phyloP scores from a whole-genome alignment of 2,888 invertebrate species.

The Hemistola chrysoprasaria region DNA sequence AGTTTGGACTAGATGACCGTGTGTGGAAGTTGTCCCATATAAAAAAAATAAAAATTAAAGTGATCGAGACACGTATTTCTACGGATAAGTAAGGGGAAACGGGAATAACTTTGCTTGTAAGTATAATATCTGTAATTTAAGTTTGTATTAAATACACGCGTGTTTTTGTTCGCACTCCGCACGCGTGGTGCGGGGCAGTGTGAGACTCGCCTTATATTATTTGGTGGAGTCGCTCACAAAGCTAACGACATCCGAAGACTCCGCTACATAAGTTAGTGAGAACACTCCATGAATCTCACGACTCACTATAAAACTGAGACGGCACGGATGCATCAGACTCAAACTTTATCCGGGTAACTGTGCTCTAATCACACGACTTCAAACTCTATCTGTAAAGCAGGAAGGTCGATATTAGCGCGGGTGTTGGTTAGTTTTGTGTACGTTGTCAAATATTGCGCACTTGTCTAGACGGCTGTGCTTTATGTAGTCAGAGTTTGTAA shows the following conservation, averaged over 20 bases:
- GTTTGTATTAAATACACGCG: too few species aligned
- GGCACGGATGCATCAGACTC: constrained; percentile 18
- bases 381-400: not conserved
- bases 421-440: constrained; percentile 1
- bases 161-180: too few species aligned
- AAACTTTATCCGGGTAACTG: constrained; percentile 17
- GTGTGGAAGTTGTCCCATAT: too few species aligned
- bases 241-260: not conserved
- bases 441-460: constrained; percentile 20
- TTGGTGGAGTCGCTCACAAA: too few species aligned
- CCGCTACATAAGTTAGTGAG: constrained; percentile 12
- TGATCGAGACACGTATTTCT: too few species aligned
- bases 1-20: too few species aligned
- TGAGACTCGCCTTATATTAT: too few species aligned
- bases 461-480: constrained; percentile 31
- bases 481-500: constrained; percentile 28
- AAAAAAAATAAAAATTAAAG: too few species aligned
- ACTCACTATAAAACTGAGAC: constrained; percentile 22
- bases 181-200: too few species aligned
- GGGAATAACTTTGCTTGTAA: too few species aligned
- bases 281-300: constrained; percentile 27
- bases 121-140: too few species aligned
- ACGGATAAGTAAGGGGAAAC: too few species aligned
- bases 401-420: constrained; percentile 10
- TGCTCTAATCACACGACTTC: not conserved